These are phyloP conservation scores for Neopelma chrysocephalum DNA, from an alignment of 2,797 vertebrate species.

Conservation along the genomic window DNA sequence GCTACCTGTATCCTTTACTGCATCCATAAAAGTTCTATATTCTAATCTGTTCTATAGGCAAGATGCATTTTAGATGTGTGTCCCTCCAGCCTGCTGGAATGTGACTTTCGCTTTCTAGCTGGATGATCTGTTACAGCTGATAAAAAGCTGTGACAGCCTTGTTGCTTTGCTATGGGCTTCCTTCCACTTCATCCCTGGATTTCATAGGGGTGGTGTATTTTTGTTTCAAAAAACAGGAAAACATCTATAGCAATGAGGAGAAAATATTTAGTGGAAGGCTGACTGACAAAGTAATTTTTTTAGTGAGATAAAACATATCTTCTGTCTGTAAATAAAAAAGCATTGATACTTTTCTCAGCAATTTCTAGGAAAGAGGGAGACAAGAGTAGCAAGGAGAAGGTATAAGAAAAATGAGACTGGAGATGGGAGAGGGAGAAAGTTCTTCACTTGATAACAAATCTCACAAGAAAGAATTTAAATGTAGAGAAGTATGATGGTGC, in stretches of 20 bases:
- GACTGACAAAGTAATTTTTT: slow-evolving; percentile 5
- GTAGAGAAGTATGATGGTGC: not conserved
- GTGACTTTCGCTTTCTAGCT: not conserved
- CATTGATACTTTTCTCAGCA: not conserved
- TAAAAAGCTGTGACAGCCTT: not conserved
- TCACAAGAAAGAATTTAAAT: not conserved
- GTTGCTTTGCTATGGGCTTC: not conserved
- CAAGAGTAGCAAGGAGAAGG: not conserved
- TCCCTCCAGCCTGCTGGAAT: not conserved
- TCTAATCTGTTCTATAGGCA: not conserved
- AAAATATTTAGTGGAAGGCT: not conserved
- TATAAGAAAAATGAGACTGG: not conserved
- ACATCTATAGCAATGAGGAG: not conserved
- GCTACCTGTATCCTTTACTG: not conserved
- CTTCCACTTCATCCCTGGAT: not conserved
- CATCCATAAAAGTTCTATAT: not conserved
- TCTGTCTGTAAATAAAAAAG: not conserved
- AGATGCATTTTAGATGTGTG: not conserved
- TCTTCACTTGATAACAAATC: not conserved
- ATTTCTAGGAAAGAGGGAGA: not conserved
- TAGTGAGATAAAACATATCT: not conserved
- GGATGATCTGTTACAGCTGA: not conserved
- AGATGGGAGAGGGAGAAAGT: not conserved
- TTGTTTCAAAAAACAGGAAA: slow-evolving; percentile 21
- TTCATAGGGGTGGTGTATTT: slow-evolving; percentile 16